Conservation (phyloP, 2,797 vertebrate species). For the Lateolabrax maculatus region DNA sequence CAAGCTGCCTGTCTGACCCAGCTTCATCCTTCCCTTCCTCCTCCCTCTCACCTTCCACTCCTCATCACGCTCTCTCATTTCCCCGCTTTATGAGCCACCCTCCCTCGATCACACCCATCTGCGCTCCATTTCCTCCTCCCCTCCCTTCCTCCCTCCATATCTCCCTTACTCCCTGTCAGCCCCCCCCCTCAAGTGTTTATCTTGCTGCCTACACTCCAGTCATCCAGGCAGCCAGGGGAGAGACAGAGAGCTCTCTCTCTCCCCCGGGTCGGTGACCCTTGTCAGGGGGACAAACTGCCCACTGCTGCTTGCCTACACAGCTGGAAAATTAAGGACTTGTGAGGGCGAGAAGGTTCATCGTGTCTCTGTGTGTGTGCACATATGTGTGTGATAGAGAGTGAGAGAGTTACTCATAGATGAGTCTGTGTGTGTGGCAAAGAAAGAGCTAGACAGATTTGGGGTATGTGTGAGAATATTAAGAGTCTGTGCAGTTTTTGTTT, state of each 20-base stretch:
- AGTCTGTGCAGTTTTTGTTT: constrained; percentile 15
- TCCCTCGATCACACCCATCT: constrained; percentile 46
- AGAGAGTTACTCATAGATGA: constrained; percentile 29
- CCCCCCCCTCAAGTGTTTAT: constrained; percentile 64
- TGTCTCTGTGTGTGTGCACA: constrained; percentile 28
- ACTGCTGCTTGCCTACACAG: constrained; percentile 77
- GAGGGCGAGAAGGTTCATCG: constrained; percentile 63
- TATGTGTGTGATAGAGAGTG: constrained; percentile 31
- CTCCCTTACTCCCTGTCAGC: constrained; percentile 30
- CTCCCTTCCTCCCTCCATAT: constrained; percentile 23
- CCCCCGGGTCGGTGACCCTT: constrained; percentile 74
- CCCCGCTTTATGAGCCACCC: constrained; percentile 25
- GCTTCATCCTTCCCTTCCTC: constrained; percentile 48
- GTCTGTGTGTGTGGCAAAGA: constrained; percentile 34
- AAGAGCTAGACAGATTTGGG: constrained; percentile 2
- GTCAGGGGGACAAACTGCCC: constrained; percentile 78
- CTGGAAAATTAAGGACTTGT: constrained; percentile 81
- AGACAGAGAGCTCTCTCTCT: constrained; percentile 64
- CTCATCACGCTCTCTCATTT: constrained; percentile 54
- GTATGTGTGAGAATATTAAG: constrained; percentile 22
- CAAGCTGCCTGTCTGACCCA: constrained; percentile 58
- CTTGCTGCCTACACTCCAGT: constrained; percentile 53
- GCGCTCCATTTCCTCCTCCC: constrained; percentile 50
- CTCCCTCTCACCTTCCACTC: constrained; percentile 51
- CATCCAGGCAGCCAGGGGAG: constrained; percentile 53